A percentile compares a stretch with the other conserved stretches of the same genome.
phyloP scores from a whole-genome alignment of 2,797 vertebrate species.

The Balearica regulorum region DNA sequence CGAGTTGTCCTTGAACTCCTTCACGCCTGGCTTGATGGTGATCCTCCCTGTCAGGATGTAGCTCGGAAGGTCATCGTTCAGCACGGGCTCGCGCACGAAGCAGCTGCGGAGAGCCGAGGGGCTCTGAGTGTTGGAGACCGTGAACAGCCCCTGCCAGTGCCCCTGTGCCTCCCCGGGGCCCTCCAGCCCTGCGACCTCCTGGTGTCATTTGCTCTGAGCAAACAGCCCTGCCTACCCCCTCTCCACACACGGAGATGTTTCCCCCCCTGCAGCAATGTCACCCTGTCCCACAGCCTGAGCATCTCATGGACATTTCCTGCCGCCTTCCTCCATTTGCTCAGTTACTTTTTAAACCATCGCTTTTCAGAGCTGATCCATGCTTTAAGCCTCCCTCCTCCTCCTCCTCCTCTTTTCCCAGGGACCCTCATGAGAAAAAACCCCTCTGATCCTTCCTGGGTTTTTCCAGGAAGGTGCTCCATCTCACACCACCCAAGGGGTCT shows the following conservation, averaged over 20 bases:
- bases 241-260: neutral
- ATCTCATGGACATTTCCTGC: neutral
- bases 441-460: neutral
- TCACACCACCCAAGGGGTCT: neutral
- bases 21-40: slow-evolving; percentile 75
- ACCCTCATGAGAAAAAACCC: neutral
- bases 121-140: neutral
- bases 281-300: neutral
- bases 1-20: slow-evolving; percentile 74
- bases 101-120: slow-evolving; percentile 36
- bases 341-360: neutral
- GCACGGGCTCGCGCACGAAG: slow-evolving; percentile 67
- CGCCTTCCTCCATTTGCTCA: neutral
- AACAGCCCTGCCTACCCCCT: neutral
- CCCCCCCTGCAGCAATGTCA: neutral
- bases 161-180: neutral
- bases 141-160: fast-evolving
- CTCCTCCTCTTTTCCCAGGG: neutral
- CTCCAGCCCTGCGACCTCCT: neutral
- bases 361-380: neutral
- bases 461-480: neutral
- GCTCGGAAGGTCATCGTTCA: slow-evolving; percentile 81
- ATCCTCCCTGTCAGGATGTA: slow-evolving; percentile 79
- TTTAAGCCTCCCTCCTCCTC: neutral
- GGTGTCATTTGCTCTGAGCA: neutral